Evolutionary conservation across 2,113 vertebrate species (phyloP).

Genomic region (Ptilonorhynchus violaceus): DNA sequence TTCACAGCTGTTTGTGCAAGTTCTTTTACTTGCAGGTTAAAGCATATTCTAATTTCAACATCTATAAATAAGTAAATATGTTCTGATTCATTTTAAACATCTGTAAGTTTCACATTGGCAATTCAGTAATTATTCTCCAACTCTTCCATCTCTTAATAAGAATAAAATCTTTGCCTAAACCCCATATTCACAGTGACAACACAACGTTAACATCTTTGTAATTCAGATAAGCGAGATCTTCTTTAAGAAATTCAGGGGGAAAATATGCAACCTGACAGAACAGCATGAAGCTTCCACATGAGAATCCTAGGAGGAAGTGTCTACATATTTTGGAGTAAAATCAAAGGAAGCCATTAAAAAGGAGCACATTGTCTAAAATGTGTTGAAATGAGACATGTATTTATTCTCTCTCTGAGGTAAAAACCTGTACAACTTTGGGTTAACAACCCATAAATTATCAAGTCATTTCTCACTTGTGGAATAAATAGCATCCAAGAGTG

Average conservation of each 20-base stretch:
- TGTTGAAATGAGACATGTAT: conserved; percentile 51
- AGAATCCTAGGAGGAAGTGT: conserved; percentile 5
- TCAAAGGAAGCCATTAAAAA: conserved; percentile 54
- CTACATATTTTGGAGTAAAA: conserved; percentile 44
- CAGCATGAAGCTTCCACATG: background rate
- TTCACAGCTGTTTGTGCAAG: background rate
- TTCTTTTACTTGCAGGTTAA: background rate
- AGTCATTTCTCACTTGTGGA: conserved; percentile 73
- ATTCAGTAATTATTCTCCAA: background rate
- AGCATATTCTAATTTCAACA: background rate
- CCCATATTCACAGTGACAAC: conserved; percentile 26
- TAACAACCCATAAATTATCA: conserved; percentile 80
- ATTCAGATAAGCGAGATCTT: conserved; percentile 19
- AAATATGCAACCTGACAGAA: conserved; percentile 47
- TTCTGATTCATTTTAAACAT: background rate
- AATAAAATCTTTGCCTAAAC: conserved; percentile 17
- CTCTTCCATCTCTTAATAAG: background rate
- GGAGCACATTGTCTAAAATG: conserved; percentile 60
- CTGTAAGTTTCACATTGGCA: background rate
- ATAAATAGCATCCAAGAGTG: conserved; percentile 66
- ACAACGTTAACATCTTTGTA: background rate
- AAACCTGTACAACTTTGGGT: conserved; percentile 69
- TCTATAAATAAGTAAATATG: background rate
- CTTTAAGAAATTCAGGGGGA: conserved; percentile 44
- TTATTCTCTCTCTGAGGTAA: conserved; percentile 68